phyloP scores from a whole-genome alignment of 2,888 invertebrate genomes.

The Aphidius colemani region DNA sequence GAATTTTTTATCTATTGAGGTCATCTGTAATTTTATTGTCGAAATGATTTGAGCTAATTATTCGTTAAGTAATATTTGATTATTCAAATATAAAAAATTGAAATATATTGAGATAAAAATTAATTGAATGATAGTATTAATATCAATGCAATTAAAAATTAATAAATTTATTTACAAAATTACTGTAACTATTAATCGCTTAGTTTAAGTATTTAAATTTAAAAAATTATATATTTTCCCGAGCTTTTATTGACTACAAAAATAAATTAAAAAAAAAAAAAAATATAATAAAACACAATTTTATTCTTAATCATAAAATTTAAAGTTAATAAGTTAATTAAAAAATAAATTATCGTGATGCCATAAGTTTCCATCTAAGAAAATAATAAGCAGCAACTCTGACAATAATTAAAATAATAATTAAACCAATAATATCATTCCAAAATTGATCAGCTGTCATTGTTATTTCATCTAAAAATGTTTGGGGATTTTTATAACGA shows the following conservation, averaged over 20 bases:
- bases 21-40: no score
- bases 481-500: slow-evolving; percentile 78
- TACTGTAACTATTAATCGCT: background rate
- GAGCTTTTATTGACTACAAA: background rate
- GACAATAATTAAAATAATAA: slow-evolving; percentile 70
- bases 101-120: no score
- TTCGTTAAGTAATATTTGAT: no score
- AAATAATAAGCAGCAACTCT: slow-evolving; percentile 73
- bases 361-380: slow-evolving; percentile 76
- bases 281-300: no score
- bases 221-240: background rate
- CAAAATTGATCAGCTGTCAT: slow-evolving; percentile 81
- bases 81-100: no score
- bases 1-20: no score
- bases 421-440: slow-evolving; percentile 78
- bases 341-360: slow-evolving; percentile 65
- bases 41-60: no score
- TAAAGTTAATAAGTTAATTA: background rate
- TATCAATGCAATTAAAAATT: no score
- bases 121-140: no score
- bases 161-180: background rate
- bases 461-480: slow-evolving; percentile 63
- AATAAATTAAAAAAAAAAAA: background rate
- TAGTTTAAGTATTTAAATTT: no score
- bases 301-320: no score